Base-by-base conservation (phyloP, 2,113 vertebrate genomes). In the Salvelinus namaycush region DNA sequence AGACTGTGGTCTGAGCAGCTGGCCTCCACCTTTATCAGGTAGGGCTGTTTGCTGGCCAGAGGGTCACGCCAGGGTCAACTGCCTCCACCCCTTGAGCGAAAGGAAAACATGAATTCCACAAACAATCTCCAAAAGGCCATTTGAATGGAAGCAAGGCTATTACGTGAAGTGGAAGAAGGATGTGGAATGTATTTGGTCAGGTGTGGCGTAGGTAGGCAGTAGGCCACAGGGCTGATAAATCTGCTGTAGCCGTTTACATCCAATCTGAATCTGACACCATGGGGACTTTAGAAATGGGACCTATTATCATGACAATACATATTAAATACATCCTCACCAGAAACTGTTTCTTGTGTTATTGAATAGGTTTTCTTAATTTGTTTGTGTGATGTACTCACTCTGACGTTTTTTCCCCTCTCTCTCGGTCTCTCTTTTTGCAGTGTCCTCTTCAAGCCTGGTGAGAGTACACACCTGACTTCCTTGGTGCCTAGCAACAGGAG, bases 361-460 rank as follows among this genome's bases (percentile, higher is more conserved):
- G 70, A 82, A 87, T 64, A 0, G 29, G 51, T 26, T 68, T 39
- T 39, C 27, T 72, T 77, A 24, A 16, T 68, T 68, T 68, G 69
- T 76, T 73, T 73, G 34, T 74, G 79, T 83, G 54, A 84, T 65
- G 39, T 26, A 5, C 31, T 22, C 20, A 29, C 20, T 79, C 77
- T 78, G 39, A 39, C 57, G 24, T 81, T 44, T 77, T 34, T 57
- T 22, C 64, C 73, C 86, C 78, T 79, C 74, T 70, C 80, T 77
- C 78, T 89, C 72, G 87, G 77, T 78, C 75, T 72, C 81, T 77
- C 78, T 89, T 71, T n/a, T 81, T 80, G 12, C 93, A 99, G 98
- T 99, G 98, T 94, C 98, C 98, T 84, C 94, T 99, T 83, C 97
- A 98, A 94, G 98, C 98, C 82, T 99, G 98, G 98, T 99, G 96